A percentile compares a stretch with the other conserved stretches of the same genome.
Evolutionary conservation across 1,140 invertebrate genomes (phyloP).

Genomic region (Laodelphax striatellus): DNA sequence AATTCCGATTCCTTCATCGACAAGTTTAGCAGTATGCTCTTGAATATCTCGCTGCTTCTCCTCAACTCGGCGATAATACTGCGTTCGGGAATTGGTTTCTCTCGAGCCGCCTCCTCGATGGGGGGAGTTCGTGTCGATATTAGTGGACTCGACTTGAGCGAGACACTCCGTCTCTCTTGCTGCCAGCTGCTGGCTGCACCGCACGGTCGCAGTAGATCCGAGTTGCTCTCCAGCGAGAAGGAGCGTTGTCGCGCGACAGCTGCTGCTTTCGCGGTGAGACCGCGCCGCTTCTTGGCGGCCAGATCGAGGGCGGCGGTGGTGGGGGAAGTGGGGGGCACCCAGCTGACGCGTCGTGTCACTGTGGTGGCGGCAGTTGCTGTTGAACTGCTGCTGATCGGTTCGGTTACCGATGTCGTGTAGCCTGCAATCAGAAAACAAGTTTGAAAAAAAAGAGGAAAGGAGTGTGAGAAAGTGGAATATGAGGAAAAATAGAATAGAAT

Average conservation of each 20-base stretch:
- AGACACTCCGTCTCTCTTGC: slow-evolving; percentile 28
- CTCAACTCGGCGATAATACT: slow-evolving; percentile 33
- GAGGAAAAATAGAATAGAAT: no score
- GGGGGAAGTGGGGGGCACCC: slow-evolving; percentile 23
- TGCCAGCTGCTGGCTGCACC: slow-evolving; percentile 12
- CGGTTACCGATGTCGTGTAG: background rate
- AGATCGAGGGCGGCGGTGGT: slow-evolving; percentile 11
- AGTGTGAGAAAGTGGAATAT: no score
- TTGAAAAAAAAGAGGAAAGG: no score
- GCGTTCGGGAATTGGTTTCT: slow-evolving; percentile 17
- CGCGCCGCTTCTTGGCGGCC: slow-evolving; percentile 21
- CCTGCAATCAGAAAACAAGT: background rate
- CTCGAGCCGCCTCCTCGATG: background rate
- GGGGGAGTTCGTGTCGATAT: slow-evolving; percentile 12
- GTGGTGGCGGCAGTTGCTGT: background rate
- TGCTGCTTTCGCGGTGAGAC: slow-evolving; percentile 12
- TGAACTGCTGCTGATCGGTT: background rate
- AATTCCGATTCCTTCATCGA: slow-evolving; percentile 26
- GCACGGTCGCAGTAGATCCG: slow-evolving; percentile 18
- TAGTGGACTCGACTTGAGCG: slow-evolving; percentile 30
- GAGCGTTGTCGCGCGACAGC: slow-evolving; percentile 31
- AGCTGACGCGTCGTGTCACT: slow-evolving; percentile 25
- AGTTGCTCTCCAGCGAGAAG: slow-evolving; percentile 32
- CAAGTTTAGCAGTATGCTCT: slow-evolving; percentile 33
- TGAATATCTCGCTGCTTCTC: slow-evolving; percentile 33